These are phyloP conservation scores for Sebastes itinus DNA, from an alignment of 2,797 vertebrate genomes.

Conservation along the genomic window DNA sequence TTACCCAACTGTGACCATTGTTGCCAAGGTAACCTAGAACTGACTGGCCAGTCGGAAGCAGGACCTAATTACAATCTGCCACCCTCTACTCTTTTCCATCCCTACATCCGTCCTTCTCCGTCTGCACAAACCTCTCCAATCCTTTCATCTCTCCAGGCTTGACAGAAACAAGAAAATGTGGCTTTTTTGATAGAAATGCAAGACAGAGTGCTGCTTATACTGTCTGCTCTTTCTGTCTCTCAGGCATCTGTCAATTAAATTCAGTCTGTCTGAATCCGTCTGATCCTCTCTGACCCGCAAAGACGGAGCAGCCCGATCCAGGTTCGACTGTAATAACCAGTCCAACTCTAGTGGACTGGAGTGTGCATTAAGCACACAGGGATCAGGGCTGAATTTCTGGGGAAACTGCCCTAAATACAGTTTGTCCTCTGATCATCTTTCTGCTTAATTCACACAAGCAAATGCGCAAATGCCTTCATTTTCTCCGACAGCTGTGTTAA, in stretches of 20 bases:
- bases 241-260: constrained; percentile 64
- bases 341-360: constrained; percentile 6
- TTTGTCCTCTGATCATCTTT: constrained; percentile 20
- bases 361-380: constrained; percentile 45
- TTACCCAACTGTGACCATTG: constrained; percentile 28
- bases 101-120: neutral
- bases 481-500: constrained; percentile 43
- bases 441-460: constrained; percentile 30
- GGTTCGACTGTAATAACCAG: constrained; percentile 37
- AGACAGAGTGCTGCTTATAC: constrained; percentile 2
- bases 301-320: constrained; percentile 8
- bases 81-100: neutral
- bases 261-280: constrained; percentile 54
- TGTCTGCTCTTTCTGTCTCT: constrained; percentile 23
- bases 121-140: constrained; percentile 22
- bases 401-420: constrained; percentile 55
- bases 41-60: constrained; percentile 29
- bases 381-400: constrained; percentile 32
- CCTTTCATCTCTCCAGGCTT: constrained; percentile 26
- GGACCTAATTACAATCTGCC: constrained; percentile 48
- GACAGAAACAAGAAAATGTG: constrained; percentile 46
- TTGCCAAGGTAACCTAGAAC: constrained; percentile 56
- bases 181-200: constrained; percentile 23
- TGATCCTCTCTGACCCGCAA: constrained; percentile 53
- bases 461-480: constrained; percentile 31